These are phyloP conservation scores for Ceratoteleas bidentatus DNA, from an alignment of 1,140 invertebrate species.

Conservation along the genomic window DNA sequence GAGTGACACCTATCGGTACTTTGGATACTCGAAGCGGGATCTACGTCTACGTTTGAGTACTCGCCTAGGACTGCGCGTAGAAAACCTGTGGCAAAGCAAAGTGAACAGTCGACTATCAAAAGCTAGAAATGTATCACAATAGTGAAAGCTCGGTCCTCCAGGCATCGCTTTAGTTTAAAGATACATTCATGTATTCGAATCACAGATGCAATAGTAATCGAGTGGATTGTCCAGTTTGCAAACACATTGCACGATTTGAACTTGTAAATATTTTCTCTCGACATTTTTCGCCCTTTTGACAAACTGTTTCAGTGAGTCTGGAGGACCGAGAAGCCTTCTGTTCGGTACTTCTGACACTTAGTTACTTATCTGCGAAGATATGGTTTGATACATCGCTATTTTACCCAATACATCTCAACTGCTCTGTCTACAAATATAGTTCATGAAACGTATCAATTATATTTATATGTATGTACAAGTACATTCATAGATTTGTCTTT, in stretches of 20 bases:
- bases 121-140: constrained; percentile 29
- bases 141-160: constrained; percentile 21
- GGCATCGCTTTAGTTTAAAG: too few relatives aligned
- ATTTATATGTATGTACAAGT: constrained; percentile 37
- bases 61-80: constrained; percentile 4
- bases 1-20: neutral
- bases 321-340: too few relatives aligned
- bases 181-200: too few relatives aligned
- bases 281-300: too few relatives aligned
- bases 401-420: constrained; percentile 21
- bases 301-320: too few relatives aligned
- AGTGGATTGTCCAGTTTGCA: too few relatives aligned
- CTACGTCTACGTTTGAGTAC: constrained; percentile 5
- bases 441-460: constrained; percentile 25
- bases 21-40: neutral
- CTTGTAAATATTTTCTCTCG: too few relatives aligned
- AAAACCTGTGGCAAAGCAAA: constrained; percentile 26
- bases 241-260: too few relatives aligned
- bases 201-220: too few relatives aligned
- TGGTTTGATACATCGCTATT: constrained; percentile 41
- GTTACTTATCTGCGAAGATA: constrained; percentile 6
- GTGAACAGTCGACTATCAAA: constrained; percentile 30
- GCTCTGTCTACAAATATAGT: constrained; percentile 21
- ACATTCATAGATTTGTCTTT: constrained; percentile 21
- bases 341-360: too few relatives aligned